Conservation (phyloP, 23 tunicate species). For the Corella eumyota region DNA sequence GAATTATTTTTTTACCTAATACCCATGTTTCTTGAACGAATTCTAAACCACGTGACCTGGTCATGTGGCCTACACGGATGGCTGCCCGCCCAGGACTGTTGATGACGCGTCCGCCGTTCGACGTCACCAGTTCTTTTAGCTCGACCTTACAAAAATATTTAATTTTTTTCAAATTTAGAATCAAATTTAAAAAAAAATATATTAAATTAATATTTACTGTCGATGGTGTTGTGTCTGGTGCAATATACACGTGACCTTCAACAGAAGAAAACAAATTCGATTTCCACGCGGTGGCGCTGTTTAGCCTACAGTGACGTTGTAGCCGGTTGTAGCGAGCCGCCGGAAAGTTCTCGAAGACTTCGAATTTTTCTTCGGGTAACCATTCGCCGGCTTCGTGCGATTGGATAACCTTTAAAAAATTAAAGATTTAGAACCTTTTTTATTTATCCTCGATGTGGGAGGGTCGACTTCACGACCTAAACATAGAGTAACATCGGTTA, state of each 20-base stretch:
- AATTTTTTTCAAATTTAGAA: not conserved
- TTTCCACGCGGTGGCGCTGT: slow-evolving; percentile 31
- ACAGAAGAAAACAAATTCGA: slow-evolving; percentile 22
- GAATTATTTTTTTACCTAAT: slow-evolving; percentile 38
- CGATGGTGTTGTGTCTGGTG: slow-evolving; percentile 39
- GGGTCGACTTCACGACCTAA: too few species aligned
- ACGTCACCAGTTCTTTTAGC: slow-evolving; percentile 26
- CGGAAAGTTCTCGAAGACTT: slow-evolving; percentile 39
- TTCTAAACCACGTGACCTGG: slow-evolving; percentile 12
- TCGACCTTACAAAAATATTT: slow-evolving; percentile 25
- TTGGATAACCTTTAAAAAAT: slow-evolving; percentile 26
- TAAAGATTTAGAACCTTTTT: too few species aligned
- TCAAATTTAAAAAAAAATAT: not conserved
- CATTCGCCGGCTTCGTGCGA: slow-evolving; percentile 52
- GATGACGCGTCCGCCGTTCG: slow-evolving; percentile 56
- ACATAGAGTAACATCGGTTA: too few species aligned
- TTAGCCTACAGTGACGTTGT: slow-evolving; percentile 3
- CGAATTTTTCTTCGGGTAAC: slow-evolving; percentile 57
- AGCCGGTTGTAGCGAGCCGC: slow-evolving; percentile 26
- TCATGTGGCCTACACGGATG: slow-evolving; percentile 42
- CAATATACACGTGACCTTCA: slow-evolving; percentile 42
- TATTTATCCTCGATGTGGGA: too few species aligned
- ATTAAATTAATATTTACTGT: slow-evolving; percentile 13
- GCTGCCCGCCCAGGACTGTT: slow-evolving; percentile 47
- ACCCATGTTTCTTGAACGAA: slow-evolving; percentile 68